phyloP scores from a whole-genome alignment of 1,140 invertebrate species.

The Goniozus legneri region DNA sequence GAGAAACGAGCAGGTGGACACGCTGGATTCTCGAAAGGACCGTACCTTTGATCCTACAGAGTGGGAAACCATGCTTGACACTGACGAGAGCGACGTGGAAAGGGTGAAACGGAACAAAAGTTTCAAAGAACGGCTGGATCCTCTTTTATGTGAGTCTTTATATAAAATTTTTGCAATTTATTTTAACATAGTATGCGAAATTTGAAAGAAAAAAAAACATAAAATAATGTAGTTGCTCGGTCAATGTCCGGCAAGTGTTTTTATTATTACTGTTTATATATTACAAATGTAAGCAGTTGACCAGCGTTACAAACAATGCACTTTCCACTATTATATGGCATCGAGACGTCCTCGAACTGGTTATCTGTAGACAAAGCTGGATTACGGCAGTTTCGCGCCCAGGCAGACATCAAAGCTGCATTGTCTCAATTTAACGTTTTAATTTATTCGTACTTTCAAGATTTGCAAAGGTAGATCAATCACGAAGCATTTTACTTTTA shows the following conservation, averaged over 20 bases:
- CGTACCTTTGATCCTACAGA: conserved; percentile 43
- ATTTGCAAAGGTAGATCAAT: too few species aligned
- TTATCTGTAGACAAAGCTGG: too few species aligned
- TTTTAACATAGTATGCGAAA: too few species aligned
- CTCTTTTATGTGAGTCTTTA: conserved; percentile 62
- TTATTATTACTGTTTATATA: neutral
- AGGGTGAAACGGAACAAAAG: conserved; percentile 63
- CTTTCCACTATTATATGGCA: too few species aligned
- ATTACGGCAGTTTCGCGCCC: too few species aligned
- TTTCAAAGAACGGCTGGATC: conserved; percentile 70
- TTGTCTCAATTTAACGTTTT: too few species aligned
- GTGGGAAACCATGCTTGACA: conserved; percentile 47
- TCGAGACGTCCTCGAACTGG: too few species aligned
- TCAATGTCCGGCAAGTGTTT: neutral
- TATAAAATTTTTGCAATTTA: neutral
- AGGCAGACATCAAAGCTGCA: too few species aligned
- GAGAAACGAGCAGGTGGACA: conserved; percentile 35
- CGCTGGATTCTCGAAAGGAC: conserved; percentile 34
- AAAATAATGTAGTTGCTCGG: neutral
- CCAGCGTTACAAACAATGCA: too few species aligned
- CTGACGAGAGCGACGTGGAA: conserved; percentile 48
- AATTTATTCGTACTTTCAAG: too few species aligned
- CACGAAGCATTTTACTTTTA: too few species aligned
- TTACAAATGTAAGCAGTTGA: too few species aligned
- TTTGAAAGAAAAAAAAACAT: neutral